A percentile compares a stretch with the other conserved stretches of the same genome.
These are phyloP conservation scores for Unio pictorum DNA, from an alignment of 2,888 invertebrate genomes.

Conservation along the genomic window DNA sequence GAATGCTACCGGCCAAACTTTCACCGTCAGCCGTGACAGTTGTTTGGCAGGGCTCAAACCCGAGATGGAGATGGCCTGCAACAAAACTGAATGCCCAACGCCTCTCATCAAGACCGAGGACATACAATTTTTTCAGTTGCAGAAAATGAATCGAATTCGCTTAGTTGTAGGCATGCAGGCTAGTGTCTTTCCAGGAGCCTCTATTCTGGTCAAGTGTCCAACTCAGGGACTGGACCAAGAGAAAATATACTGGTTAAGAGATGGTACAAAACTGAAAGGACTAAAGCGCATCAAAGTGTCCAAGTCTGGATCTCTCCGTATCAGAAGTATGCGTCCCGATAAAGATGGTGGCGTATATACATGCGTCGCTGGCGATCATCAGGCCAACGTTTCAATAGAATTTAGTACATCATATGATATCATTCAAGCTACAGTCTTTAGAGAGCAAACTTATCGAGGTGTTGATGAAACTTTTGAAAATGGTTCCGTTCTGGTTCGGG, in stretches of 20 bases:
- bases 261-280: constrained; percentile 42
- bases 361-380: constrained; percentile 53
- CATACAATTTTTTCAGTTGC: constrained; percentile 57
- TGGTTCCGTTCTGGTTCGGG: constrained; percentile 38
- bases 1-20: constrained; percentile 33
- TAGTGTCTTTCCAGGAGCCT: constrained; percentile 60
- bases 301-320: constrained; percentile 49
- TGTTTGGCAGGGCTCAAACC: constrained; percentile 50
- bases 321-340: constrained; percentile 47
- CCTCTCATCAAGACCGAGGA: constrained; percentile 49
- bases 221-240: constrained; percentile 54
- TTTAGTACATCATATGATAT: constrained; percentile 54
- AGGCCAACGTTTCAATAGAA: constrained; percentile 49
- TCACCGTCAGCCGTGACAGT: constrained; percentile 42
- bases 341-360: constrained; percentile 59
- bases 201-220: constrained; percentile 59
- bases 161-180: constrained; percentile 59
- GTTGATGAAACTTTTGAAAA: constrained; percentile 23
- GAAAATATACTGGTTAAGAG: constrained; percentile 61
- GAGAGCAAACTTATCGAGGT: constrained; percentile 35
- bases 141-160: constrained; percentile 50
- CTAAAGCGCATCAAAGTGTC: constrained; percentile 42
- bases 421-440: constrained; percentile 46
- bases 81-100: constrained; percentile 48
- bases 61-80: constrained; percentile 44